Evolutionary conservation across 2,797 vertebrate genomes (phyloP), one percentile per base, ranked within the genome.

Genomic region (Dendrocincla fuliginosa): DNA sequence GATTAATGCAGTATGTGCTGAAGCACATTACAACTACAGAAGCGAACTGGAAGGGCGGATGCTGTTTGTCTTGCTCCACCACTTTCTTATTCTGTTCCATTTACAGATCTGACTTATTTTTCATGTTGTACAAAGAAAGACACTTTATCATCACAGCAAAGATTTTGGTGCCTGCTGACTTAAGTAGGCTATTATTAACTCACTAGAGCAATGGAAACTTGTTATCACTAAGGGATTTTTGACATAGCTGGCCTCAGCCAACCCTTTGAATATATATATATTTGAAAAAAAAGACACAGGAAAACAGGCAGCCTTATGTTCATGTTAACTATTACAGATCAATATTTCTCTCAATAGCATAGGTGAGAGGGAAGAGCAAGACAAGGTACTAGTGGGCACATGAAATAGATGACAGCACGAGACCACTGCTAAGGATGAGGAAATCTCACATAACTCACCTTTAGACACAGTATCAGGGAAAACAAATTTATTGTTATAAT

Each of bases 121-220:
- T 87, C n/a, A 78, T 47, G 81, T 39, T 0, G 0, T 49, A 68
- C 24, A 73, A 85, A 85, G 68, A 85, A 85, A 86, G 37, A 77
- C 56, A 80, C 49, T 81, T 84, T 90, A 32, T 70, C 67, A 81
- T 86, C 92, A 90, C 41, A 85, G 71, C 7, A 24, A 84, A 80
- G 46, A 82, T 56, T 91, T 63, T 84, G 52, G 70, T 86, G 63
- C 63, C 80, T 79, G 52, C 67, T 92, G 81, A 89, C 71, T 83
- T 47, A 81, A 84, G 79, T 5, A 91, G 65, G 90, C 85, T 95
- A 94, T 95, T 91, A 96, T 96, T 94, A 96, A 92, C 94, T 86
- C 65, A 63, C 76, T 50, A 70, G 44, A 88, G 93, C 63, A 90
- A 70, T 88, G 82, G 89, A 93, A 97, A 95, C 63, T 74, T 90